A percentile compares a stretch with the other conserved stretches of the same genome.
Conservation (phyloP, 1,140 invertebrate species). For the Zaprionus kolodkinae region DNA sequence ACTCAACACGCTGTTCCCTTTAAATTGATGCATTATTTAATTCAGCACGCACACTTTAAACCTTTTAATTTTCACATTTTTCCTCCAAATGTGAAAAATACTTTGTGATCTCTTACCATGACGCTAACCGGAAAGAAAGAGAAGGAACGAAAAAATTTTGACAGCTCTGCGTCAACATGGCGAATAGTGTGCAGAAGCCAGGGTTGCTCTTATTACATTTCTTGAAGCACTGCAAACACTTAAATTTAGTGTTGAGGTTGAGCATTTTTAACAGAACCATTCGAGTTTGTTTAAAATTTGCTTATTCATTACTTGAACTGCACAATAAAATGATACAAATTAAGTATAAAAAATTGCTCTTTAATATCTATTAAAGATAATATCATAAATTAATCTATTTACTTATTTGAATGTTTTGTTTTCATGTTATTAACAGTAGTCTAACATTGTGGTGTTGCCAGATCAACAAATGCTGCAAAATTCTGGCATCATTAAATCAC, state of each 20-base stretch:
- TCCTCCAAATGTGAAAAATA: conserved; percentile 48
- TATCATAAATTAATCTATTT: neutral
- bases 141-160: conserved; percentile 71
- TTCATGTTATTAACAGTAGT: neutral
- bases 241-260: neutral
- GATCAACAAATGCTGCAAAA: neutral
- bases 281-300: neutral
- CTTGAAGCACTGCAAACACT: neutral
- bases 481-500: neutral
- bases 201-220: conserved; percentile 49
- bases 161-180: conserved; percentile 65
- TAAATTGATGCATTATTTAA: conserved; percentile 42
- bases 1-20: neutral
- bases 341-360: neutral
- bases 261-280: conserved; percentile 3
- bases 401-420: neutral
- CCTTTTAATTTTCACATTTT: conserved; percentile 72
- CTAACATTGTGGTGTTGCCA: neutral
- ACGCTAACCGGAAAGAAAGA: conserved; percentile 83
- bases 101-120: conserved; percentile 72
- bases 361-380: neutral
- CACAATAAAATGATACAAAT: neutral
- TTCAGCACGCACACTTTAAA: conserved; percentile 41
- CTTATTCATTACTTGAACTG: neutral
- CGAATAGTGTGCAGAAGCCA: conserved; percentile 50